phyloP scores from a whole-genome alignment of 2,113 vertebrate species.

The Erinaceus europaeus region DNA sequence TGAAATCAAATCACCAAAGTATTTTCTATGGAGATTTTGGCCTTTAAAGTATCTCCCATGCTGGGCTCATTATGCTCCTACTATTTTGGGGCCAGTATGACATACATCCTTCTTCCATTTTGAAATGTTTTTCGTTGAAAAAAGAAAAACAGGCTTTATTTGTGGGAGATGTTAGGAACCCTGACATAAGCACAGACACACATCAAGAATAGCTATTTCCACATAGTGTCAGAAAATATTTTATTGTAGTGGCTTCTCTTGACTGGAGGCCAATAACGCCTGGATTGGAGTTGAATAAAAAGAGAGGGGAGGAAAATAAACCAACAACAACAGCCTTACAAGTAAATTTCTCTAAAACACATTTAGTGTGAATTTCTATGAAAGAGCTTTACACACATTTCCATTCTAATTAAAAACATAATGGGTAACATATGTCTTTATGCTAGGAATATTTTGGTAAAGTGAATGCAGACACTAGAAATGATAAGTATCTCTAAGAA shows the following conservation, averaged over 20 bases:
- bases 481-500: background rate
- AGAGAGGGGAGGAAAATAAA: no score
- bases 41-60: constrained; percentile 38
- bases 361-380: constrained; percentile 67
- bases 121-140: constrained; percentile 28
- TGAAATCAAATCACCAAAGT: constrained; percentile 48
- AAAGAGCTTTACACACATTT: constrained; percentile 71
- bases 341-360: constrained; percentile 67
- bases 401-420: constrained; percentile 71
- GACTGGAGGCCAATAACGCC: constrained; percentile 64
- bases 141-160: constrained; percentile 53
- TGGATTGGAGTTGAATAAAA: constrained; percentile 61
- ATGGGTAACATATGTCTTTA: constrained; percentile 63
- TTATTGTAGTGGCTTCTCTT: constrained; percentile 67
- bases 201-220: constrained; percentile 71
- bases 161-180: constrained; percentile 46
- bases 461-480: constrained; percentile 50
- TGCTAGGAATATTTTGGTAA: constrained; percentile 63
- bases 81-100: constrained; percentile 38
- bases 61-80: constrained; percentile 48
- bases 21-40: constrained; percentile 2
- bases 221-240: constrained; percentile 76
- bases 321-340: constrained; percentile 47
- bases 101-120: constrained; percentile 8
- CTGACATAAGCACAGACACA: constrained; percentile 42